These are phyloP conservation scores for Clusia tigrina DNA, from an alignment of 2,888 invertebrate genomes.

Conservation along the genomic window DNA sequence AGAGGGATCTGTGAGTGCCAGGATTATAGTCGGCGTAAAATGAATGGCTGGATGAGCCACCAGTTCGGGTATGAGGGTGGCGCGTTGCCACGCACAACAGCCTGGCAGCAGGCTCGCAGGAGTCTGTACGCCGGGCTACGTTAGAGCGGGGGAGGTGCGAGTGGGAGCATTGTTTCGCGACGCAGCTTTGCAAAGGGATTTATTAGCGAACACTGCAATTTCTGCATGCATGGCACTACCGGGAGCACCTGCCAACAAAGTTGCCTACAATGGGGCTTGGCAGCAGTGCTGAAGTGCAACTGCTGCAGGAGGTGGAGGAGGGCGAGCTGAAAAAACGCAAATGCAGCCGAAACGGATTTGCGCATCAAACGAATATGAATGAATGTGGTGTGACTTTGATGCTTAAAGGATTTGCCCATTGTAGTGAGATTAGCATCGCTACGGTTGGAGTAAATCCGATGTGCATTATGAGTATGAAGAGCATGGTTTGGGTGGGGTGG, in stretches of 20 bases:
- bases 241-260: conserved; percentile 5
- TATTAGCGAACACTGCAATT: conserved; percentile 49
- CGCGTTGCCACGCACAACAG: conserved; percentile 27
- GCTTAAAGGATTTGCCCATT: no score
- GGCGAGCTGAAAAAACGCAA: no score
- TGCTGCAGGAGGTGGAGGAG: no score
- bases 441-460: no score
- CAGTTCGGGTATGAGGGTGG: conserved; percentile 16
- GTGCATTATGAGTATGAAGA: no score
- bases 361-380: no score
- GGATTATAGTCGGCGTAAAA: neutral
- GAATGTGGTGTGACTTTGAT: no score
- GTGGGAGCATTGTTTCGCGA: conserved; percentile 3
- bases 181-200: conserved; percentile 44
- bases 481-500: no score
- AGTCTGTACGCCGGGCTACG: neutral
- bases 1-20: neutral
- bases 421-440: no score
- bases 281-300: neutral
- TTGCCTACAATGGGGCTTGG: conserved; percentile 17
- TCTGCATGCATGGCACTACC: conserved; percentile 39
- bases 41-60: conserved; percentile 7
- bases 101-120: conserved; percentile 4
- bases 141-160: neutral
- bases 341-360: no score